Conservation (phyloP, 1,140 invertebrate species). For the Cepaea nemoralis region DNA sequence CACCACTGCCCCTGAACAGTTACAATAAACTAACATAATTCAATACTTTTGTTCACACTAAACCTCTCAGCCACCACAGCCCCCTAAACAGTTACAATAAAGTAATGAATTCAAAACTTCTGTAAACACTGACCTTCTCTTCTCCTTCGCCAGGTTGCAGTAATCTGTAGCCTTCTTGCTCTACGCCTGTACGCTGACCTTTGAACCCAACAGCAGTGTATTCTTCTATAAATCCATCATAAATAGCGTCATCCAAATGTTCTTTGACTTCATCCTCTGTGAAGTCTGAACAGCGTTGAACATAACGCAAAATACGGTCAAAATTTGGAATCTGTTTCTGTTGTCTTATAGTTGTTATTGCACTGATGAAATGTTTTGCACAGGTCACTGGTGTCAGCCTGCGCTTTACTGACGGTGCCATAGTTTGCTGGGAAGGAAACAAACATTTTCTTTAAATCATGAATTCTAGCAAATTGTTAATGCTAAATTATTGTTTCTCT, state of each 20-base stretch:
- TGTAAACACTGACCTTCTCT: slow-evolving; percentile 40
- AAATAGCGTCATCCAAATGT: slow-evolving; percentile 74
- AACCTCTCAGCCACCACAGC: too few relatives aligned
- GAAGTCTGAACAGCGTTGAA: slow-evolving; percentile 59
- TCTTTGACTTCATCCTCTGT: slow-evolving; percentile 69
- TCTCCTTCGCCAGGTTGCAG: slow-evolving; percentile 60
- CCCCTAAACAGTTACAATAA: too few relatives aligned
- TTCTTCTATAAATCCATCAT: slow-evolving; percentile 74
- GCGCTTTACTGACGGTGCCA: slow-evolving; percentile 62
- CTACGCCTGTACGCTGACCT: slow-evolving; percentile 75
- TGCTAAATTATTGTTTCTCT: too few relatives aligned
- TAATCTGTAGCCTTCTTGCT: slow-evolving; percentile 76
- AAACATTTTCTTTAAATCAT: too few relatives aligned
- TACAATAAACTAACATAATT: too few relatives aligned
- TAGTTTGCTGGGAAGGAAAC: slow-evolving; percentile 38
- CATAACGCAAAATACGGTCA: slow-evolving; percentile 71
- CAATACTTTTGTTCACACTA: too few relatives aligned
- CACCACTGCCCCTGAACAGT: too few relatives aligned
- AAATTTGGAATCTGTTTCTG: slow-evolving; percentile 76
- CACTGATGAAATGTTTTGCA: slow-evolving; percentile 74
- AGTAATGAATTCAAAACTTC: too few relatives aligned
- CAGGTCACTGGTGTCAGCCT: slow-evolving; percentile 63
- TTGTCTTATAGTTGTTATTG: slow-evolving; percentile 73
- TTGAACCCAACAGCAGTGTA: slow-evolving; percentile 74
- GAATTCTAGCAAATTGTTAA: too few relatives aligned